These are phyloP conservation scores for Sebastes iracundus DNA, from an alignment of 2,797 vertebrate genomes.

Conservation along the genomic window DNA sequence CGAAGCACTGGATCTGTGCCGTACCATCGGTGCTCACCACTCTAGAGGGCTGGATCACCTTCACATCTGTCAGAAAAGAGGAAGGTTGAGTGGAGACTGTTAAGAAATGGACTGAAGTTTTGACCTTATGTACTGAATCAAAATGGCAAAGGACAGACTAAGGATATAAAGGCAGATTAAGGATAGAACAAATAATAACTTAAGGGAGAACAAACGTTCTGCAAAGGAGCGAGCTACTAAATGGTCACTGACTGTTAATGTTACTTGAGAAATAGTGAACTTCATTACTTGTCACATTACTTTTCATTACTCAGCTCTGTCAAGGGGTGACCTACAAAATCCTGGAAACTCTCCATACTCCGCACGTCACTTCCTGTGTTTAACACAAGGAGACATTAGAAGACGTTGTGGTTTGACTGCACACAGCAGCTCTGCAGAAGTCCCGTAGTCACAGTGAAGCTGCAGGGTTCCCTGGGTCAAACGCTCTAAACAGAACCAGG, in stretches of 20 bases:
- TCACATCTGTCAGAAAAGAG: constrained; percentile 17
- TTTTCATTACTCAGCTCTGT: neutral
- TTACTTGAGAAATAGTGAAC: neutral
- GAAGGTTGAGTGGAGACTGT: too few relatives aligned
- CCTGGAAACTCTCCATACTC: neutral
- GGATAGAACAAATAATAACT: neutral
- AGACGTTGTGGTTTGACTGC: neutral
- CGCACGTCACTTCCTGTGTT: neutral
- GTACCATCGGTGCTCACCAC: constrained; percentile 30
- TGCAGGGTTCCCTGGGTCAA: too few relatives aligned
- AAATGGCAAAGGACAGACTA: neutral
- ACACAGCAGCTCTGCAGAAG: neutral
- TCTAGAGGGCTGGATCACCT: constrained; percentile 58
- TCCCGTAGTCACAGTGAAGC: too few relatives aligned
- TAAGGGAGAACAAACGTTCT: neutral
- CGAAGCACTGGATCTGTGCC: constrained; percentile 30
- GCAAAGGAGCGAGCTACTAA: neutral
- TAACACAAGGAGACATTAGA: neutral
- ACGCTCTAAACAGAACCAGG: too few relatives aligned
- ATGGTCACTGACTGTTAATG: neutral
- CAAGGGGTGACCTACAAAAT: neutral
- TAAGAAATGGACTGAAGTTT: neutral
- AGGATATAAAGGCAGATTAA: neutral
- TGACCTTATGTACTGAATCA: neutral
- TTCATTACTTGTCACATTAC: neutral